Conservation (phyloP, 2,797 vertebrate genomes). For the Bufotes viridis region DNA sequence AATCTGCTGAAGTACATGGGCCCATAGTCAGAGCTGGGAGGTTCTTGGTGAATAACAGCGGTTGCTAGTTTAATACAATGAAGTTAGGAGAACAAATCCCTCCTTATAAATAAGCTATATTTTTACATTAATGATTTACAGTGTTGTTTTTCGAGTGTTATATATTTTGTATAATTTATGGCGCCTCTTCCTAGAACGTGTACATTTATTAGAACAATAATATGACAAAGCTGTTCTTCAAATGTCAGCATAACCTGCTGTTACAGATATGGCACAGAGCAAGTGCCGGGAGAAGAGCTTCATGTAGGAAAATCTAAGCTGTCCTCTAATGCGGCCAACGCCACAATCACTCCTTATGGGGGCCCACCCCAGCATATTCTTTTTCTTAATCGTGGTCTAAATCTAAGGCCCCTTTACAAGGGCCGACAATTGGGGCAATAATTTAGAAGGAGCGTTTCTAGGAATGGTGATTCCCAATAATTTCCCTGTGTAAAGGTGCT, state of each 20-base stretch:
- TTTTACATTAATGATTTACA: neutral
- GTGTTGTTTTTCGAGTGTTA: neutral
- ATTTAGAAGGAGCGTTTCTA: no score
- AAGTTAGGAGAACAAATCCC: neutral
- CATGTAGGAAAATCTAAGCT: neutral
- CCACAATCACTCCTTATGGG: neutral
- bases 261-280: neutral
- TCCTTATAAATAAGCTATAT: neutral
- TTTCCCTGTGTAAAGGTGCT: no score
- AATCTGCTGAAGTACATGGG: no score
- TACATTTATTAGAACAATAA: neutral
- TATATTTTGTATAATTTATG: neutral
- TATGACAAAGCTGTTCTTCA: neutral
- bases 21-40: neutral
- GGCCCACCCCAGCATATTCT: no score
- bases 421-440: no score
- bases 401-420: no score
- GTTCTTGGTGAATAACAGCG: neutral
- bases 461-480: no score
- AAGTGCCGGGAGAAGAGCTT: neutral
- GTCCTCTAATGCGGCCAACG: neutral
- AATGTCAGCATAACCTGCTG: neutral
- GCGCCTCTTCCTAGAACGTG: neutral
- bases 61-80: neutral
- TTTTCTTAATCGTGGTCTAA: no score